Percentiles rank a stretch among this genome's conserved stretches.
Conservation (phyloP, 2,113 vertebrate genomes). For the Galemys pyrenaicus region DNA sequence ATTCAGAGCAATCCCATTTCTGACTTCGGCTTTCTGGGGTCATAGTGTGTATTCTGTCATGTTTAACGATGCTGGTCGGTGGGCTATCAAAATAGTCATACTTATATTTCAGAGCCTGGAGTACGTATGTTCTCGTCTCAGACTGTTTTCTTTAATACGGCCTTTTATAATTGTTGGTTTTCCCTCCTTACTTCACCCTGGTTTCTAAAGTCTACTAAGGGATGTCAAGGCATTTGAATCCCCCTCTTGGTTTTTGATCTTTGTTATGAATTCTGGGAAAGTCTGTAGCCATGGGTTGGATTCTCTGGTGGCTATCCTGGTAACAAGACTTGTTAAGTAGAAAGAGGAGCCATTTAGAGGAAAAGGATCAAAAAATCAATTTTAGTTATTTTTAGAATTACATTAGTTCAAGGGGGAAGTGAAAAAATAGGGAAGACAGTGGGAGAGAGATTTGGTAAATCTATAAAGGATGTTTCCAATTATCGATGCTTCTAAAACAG, state of each 20-base stretch:
- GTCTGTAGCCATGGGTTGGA: not conserved
- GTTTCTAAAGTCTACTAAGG: not conserved
- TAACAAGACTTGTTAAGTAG: not conserved
- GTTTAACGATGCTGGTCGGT: not conserved
- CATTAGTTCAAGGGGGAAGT: not conserved
- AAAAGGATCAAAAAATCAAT: conserved; percentile 26
- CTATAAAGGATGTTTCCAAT: conserved; percentile 47
- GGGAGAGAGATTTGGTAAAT: conserved; percentile 7
- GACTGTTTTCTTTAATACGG: not conserved
- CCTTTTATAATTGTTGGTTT: conserved; percentile 5
- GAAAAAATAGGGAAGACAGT: not conserved
- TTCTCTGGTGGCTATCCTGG: not conserved
- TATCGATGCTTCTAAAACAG: conserved; percentile 50
- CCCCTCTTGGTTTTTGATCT: not conserved
- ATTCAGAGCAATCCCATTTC: not conserved
- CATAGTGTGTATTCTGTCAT: not conserved
- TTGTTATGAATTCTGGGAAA: not conserved
- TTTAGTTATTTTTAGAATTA: conserved; percentile 60
- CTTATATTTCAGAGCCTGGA: not conserved
- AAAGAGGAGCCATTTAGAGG: conserved; percentile 6
- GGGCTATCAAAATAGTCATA: not conserved
- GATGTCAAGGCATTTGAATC: not conserved
- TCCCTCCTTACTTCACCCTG: not conserved
- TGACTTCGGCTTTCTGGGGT: not conserved
- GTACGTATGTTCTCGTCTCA: not conserved